Conservation (phyloP, 2,797 vertebrate genomes). For the Argentina silus region DNA sequence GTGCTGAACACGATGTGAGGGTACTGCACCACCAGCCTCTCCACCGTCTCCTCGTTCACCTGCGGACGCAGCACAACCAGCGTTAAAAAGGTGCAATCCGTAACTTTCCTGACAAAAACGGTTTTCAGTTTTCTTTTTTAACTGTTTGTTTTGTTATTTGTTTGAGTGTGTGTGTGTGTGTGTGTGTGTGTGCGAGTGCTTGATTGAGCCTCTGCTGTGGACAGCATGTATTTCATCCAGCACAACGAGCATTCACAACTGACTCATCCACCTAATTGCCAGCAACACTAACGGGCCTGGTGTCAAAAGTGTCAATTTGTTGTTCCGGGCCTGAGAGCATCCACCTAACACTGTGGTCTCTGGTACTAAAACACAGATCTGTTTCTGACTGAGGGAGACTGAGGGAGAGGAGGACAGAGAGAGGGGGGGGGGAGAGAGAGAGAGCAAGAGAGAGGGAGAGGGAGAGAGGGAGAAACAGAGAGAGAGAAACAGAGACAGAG, state of each 20-base stretch:
- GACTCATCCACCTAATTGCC: too few species aligned
- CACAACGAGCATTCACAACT: too few species aligned
- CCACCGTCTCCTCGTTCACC: slow-evolving; percentile 97
- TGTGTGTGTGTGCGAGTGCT: too few species aligned
- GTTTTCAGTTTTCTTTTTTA: too few species aligned
- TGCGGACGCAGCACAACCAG: slow-evolving; percentile 58
- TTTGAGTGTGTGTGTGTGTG: too few species aligned
- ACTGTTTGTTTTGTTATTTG: too few species aligned
- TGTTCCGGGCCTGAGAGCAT: not conserved
- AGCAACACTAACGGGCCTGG: not conserved
- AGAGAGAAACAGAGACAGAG: not conserved
- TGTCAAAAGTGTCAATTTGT: not conserved
- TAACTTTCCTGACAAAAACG: not conserved
- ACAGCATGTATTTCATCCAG: too few species aligned
- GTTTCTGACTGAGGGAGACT: not conserved
- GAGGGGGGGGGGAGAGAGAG: not conserved
- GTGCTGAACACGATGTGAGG: slow-evolving; percentile 98
- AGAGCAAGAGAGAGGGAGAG: not conserved
- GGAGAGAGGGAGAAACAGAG: not conserved
- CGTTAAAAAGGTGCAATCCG: not conserved
- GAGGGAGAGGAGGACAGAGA: not conserved
- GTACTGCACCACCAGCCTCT: slow-evolving; percentile 95
- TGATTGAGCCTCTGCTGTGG: too few species aligned
- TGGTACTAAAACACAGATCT: not conserved
- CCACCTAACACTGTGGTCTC: not conserved